phyloP scores from a whole-genome alignment of 2,888 invertebrate species.

The Scaptomyza flava region DNA sequence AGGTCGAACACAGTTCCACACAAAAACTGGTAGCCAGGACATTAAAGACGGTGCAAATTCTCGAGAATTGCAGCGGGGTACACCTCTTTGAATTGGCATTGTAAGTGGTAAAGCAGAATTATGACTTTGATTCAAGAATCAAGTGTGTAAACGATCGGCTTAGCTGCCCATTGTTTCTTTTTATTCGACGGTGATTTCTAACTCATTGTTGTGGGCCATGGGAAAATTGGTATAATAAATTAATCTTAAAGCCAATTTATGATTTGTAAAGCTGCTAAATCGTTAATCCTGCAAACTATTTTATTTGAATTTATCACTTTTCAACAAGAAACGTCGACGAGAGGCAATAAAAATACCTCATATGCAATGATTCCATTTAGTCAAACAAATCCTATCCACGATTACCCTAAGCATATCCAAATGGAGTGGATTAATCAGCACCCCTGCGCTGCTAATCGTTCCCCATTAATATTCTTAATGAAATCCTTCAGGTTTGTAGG shows the following conservation, averaged over 20 bases:
- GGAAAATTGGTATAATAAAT: slow-evolving; percentile 30
- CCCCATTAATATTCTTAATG: slow-evolving; percentile 42
- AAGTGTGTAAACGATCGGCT: slow-evolving; percentile 41
- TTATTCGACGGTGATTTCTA: not conserved
- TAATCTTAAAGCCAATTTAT: not conserved
- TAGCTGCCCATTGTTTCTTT: slow-evolving; percentile 33
- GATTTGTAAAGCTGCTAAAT: not conserved
- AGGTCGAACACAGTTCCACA: slow-evolving; percentile 19
- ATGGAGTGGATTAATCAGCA: not conserved
- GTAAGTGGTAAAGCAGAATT: slow-evolving; percentile 48
- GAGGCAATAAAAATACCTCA: too few species aligned
- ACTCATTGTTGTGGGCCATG: slow-evolving; percentile 22
- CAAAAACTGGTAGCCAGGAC: slow-evolving; percentile 30
- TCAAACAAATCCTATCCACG: not conserved
- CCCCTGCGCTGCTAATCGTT: not conserved
- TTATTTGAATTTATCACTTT: not conserved
- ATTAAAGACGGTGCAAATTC: slow-evolving; percentile 42
- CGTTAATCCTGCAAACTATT: not conserved
- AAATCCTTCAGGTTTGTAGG: slow-evolving; percentile 37
- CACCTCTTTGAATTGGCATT: slow-evolving; percentile 32
- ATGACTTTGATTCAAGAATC: slow-evolving; percentile 66
- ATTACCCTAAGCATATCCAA: slow-evolving; percentile 24
- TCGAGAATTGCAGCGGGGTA: slow-evolving; percentile 44
- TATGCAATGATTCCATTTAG: not conserved
- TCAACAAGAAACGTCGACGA: too few species aligned